Evolutionary conservation across 2,888 invertebrate genomes (phyloP).

Genomic region (Mimachlamys varia): DNA sequence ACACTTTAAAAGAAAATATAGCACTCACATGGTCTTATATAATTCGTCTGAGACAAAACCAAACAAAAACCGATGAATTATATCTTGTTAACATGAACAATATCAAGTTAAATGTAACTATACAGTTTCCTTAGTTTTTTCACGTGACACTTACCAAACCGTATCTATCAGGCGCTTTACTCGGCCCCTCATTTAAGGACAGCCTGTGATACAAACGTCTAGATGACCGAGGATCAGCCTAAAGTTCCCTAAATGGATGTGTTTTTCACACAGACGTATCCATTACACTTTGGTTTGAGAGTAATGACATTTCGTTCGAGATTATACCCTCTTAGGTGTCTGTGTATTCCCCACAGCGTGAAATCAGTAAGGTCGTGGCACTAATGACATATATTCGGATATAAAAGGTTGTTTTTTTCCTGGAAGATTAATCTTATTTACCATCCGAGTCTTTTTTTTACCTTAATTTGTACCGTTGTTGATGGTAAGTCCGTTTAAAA

Average conservation of each 20-base stretch:
- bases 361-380: background rate
- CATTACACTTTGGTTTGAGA: conserved; percentile 22
- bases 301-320: conserved; percentile 12
- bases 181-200: background rate
- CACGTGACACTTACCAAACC: background rate
- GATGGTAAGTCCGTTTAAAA: too few relatives aligned
- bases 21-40: too few relatives aligned
- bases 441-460: background rate
- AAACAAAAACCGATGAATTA: background rate
- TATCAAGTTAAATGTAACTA: background rate
- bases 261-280: background rate
- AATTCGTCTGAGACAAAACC: background rate
- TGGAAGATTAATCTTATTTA: background rate
- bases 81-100: too few relatives aligned
- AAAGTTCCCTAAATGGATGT: background rate
- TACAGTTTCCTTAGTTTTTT: background rate
- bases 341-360: background rate
- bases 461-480: too few relatives aligned
- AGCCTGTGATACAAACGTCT: background rate
- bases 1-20: too few relatives aligned
- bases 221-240: background rate
- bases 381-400: background rate
- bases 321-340: conserved; percentile 24
- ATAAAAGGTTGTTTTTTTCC: background rate
- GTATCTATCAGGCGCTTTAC: background rate